These are phyloP conservation scores for Heteromurus nitidus DNA, from an alignment of 2,888 invertebrate species.

Conservation along the genomic window DNA sequence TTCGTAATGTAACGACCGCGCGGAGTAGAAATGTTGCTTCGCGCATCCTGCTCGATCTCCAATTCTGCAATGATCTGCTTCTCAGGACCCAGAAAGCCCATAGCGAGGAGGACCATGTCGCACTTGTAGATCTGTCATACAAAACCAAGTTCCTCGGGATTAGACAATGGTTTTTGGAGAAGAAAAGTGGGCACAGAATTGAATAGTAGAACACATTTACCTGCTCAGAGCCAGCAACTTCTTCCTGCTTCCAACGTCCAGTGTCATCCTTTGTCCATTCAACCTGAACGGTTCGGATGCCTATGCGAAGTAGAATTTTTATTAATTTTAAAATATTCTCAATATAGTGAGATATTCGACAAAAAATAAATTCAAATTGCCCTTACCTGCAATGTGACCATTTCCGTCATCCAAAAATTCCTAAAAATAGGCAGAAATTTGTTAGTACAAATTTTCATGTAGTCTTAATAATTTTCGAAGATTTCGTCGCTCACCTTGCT, in stretches of 20 bases:
- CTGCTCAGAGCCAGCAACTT: slow-evolving; percentile 86
- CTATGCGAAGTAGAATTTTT: background rate
- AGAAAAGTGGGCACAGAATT: too few species aligned
- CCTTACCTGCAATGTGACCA: slow-evolving; percentile 83
- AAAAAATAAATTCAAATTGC: background rate
- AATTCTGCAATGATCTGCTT: slow-evolving; percentile 88
- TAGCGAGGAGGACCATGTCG: slow-evolving; percentile 95
- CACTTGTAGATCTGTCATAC: slow-evolving; percentile 82
- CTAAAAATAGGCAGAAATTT: too few species aligned
- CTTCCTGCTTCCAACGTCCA: slow-evolving; percentile 96
- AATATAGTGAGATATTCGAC: background rate
- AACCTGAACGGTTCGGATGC: slow-evolving; percentile 90
- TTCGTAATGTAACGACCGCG: slow-evolving; percentile 86
- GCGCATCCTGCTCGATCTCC: slow-evolving; percentile 87
- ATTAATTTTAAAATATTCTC: background rate
- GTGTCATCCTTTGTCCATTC: slow-evolving; percentile 92
- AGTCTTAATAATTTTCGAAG: background rate
- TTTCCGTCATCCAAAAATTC: slow-evolving; percentile 93
- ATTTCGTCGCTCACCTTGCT: slow-evolving; percentile 81
- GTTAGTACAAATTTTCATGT: background rate
- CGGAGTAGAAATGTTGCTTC: slow-evolving; percentile 93
- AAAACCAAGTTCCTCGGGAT: too few species aligned
- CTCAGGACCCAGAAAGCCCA: slow-evolving; percentile 99
- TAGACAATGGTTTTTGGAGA: too few species aligned
- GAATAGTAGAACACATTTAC: too few species aligned